Evolutionary conservation across 2,888 invertebrate genomes (phyloP).

Genomic region (Sphaerophoria taeniata): DNA sequence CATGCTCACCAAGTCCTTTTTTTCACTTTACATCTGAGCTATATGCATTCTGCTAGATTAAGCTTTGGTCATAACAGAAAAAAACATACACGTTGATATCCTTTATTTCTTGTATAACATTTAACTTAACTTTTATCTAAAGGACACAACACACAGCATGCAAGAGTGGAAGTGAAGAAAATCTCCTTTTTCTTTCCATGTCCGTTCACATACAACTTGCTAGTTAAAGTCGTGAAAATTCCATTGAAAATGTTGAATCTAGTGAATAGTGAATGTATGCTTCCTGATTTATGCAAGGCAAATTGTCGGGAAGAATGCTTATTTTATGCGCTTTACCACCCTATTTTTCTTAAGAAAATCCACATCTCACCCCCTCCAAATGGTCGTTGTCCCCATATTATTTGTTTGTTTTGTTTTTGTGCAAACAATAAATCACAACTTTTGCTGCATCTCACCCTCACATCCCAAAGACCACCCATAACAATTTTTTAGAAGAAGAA

Average conservation of each 20-base stretch:
- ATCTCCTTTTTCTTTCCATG: slow-evolving; percentile 33
- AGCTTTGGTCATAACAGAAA: slow-evolving; percentile 54
- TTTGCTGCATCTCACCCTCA: slow-evolving; percentile 19
- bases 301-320: slow-evolving; percentile 73
- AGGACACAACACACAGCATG: slow-evolving; percentile 25
- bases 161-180: slow-evolving; percentile 25
- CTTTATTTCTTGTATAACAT: slow-evolving; percentile 60
- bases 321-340: slow-evolving; percentile 64
- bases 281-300: slow-evolving; percentile 73
- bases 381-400: background rate
- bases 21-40: slow-evolving; percentile 28
- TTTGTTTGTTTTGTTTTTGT: slow-evolving; percentile 8
- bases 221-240: no score
- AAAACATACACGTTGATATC: slow-evolving; percentile 10
- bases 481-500: slow-evolving; percentile 8
- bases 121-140: slow-evolving; percentile 70
- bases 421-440: slow-evolving; percentile 72
- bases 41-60: slow-evolving; percentile 64
- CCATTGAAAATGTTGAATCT: slow-evolving; percentile 20
- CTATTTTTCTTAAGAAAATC: slow-evolving; percentile 54
- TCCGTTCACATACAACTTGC: background rate
- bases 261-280: slow-evolving; percentile 61
- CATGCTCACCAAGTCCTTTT: slow-evolving; percentile 23
- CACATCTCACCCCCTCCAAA: slow-evolving; percentile 16
- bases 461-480: background rate